Evolutionary conservation across 2,797 vertebrate genomes (phyloP), one percentile per base, ranked within the genome.

Genomic region (Typhlichthys eigenmanni): DNA sequence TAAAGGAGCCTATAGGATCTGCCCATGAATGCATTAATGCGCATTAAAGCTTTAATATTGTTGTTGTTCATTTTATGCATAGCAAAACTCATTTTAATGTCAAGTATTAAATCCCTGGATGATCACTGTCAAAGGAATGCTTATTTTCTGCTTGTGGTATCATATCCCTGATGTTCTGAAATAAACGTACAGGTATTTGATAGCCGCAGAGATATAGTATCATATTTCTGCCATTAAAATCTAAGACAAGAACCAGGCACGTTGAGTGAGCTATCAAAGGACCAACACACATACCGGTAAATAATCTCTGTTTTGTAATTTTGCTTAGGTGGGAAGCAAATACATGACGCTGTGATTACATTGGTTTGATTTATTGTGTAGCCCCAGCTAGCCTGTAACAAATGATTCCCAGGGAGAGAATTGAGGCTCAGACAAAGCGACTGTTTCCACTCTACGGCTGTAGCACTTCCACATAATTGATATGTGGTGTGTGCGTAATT

Each of bases 381-480:
- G 71, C 68, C 64, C 74, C 64, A 68, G 66, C 68, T 71, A 55
- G 58, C 52, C 59, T 55, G 66, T 57, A 51, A 72, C 65, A 78
- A 79, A 81, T 64, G 75, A 59, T 66, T 57, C 56, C 62, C 13
- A 68, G 69, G 75, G 75, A 65, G 68, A 80, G 66, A 79, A 82
- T 69, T 78, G 80, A 77, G 71, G 34, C 74, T 58, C 55, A 60
- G 65, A 56, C 60, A 34, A 49, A 65, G 60, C 3, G 38, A 68
- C 34, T 68, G 62, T 65, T 59, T 82, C 71, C 55, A 52, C 60
- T 76, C 69, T 69, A 16, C 74, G 79, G 68, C 75, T 81, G 65
- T 71, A 83, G 71, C 79, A 67, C 79, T 85, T 81, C 72, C 60
- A 61, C 53, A 47, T 85, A 80, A 87, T 84, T 83, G 81, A 84